Evolutionary conservation across 2,113 vertebrate genomes (phyloP).

Genomic region (Centrocercus urophasianus): DNA sequence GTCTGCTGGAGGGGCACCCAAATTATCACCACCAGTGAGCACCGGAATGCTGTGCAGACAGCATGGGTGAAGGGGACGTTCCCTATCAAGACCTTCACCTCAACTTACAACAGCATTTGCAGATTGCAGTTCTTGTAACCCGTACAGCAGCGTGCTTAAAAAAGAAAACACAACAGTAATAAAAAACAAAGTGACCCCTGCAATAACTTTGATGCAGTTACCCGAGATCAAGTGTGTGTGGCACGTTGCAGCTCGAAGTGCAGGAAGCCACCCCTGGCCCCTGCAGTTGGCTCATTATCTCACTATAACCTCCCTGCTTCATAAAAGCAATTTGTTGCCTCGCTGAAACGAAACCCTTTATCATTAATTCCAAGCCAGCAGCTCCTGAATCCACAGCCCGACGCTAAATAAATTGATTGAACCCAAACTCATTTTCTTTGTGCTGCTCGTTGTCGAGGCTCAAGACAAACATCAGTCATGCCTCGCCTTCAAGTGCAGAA

Average conservation of each 20-base stretch:
- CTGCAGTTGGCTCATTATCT: neutral
- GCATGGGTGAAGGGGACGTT: neutral
- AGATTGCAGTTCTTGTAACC: neutral
- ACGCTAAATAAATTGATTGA: neutral
- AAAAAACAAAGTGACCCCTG: neutral
- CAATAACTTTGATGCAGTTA: accelerated
- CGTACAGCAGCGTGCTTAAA: too few species aligned
- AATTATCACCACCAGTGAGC: neutral
- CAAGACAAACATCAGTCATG: neutral
- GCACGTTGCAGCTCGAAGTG: neutral
- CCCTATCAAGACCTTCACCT: neutral
- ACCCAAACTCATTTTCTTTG: neutral
- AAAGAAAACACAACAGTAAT: neutral
- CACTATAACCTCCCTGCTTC: neutral
- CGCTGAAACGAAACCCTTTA: neutral
- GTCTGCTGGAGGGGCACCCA: neutral
- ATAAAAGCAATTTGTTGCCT: neutral
- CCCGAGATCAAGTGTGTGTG: accelerated
- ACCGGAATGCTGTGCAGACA: neutral
- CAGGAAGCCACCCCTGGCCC: neutral
- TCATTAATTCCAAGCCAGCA: neutral
- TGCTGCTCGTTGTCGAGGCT: neutral
- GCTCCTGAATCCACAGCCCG: neutral
- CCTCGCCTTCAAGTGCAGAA: neutral
- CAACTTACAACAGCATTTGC: neutral